Percentiles rank a stretch among this genome's conserved stretches.
Conservation (phyloP, 2,888 invertebrate species). For the Celastrina argiolus region DNA sequence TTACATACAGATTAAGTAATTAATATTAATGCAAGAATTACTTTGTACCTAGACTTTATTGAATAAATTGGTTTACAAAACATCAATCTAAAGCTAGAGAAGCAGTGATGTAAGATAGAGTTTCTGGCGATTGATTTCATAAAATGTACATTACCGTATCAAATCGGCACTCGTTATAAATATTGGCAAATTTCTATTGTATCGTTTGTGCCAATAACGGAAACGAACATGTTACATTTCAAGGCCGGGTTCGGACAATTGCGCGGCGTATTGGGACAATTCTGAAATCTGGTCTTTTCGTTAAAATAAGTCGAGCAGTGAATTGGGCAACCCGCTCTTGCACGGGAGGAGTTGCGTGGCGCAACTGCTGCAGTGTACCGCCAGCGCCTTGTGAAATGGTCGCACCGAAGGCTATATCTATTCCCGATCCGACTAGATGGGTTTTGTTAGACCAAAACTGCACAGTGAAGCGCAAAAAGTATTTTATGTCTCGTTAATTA, state of each 20-base stretch:
- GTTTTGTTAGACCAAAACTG: constrained; percentile 67
- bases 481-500: constrained; percentile 30
- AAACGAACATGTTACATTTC: constrained; percentile 20
- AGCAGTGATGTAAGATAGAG: neutral
- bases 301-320: constrained; percentile 57
- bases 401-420: constrained; percentile 74
- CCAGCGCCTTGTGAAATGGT: constrained; percentile 73
- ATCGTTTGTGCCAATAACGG: constrained; percentile 17
- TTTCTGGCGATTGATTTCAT: constrained; percentile 2
- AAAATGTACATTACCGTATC: constrained; percentile 15
- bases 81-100: neutral
- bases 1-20: too few relatives aligned
- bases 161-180: constrained; percentile 2
- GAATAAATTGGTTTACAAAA: neutral
- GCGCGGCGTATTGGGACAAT: constrained; percentile 25
- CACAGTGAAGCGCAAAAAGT: constrained; percentile 43
- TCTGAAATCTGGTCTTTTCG: constrained; percentile 43
- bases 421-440: constrained; percentile 60
- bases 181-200: constrained; percentile 2
- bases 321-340: constrained; percentile 65
- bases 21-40: too few relatives aligned
- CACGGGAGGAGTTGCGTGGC: constrained; percentile 45
- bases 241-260: constrained; percentile 21
- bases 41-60: neutral
- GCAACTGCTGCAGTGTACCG: constrained; percentile 66